Conservation (phyloP, 2,113 vertebrate species). For the Phycodurus eques region DNA sequence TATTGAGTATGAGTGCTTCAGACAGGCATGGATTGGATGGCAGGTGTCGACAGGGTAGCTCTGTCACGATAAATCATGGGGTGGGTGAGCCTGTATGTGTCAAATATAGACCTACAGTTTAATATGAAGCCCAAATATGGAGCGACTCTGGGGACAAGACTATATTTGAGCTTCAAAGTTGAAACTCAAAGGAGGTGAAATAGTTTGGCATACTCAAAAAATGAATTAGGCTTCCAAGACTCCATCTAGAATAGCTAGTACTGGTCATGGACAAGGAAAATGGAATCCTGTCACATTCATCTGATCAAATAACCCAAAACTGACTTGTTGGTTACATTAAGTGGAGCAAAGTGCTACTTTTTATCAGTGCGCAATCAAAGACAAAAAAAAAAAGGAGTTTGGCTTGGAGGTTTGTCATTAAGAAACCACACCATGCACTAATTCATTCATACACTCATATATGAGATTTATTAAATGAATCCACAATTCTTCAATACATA, state of each 20-base stretch:
- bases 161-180: slow-evolving; percentile 49
- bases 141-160: slow-evolving; percentile 33
- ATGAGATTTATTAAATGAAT: slow-evolving; percentile 54
- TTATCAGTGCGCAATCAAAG: slow-evolving; percentile 19
- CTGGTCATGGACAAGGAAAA: slow-evolving; percentile 55
- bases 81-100: slow-evolving; percentile 36
- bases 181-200: slow-evolving; percentile 15
- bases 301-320: slow-evolving; percentile 36
- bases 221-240: slow-evolving; percentile 19
- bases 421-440: slow-evolving; percentile 13
- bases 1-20: slow-evolving; percentile 51
- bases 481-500: slow-evolving; percentile 67
- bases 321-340: slow-evolving; percentile 40
- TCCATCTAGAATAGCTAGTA: slow-evolving; percentile 38
- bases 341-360: slow-evolving; percentile 38
- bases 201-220: slow-evolving; percentile 19
- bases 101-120: slow-evolving; percentile 26
- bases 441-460: slow-evolving; percentile 9
- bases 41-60: slow-evolving; percentile 54
- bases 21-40: slow-evolving; percentile 53
- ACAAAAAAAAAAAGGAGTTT: slow-evolving; percentile 19
- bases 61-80: slow-evolving; percentile 51
- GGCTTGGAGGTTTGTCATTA: slow-evolving; percentile 16
- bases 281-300: slow-evolving; percentile 51
- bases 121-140: slow-evolving; percentile 34